phyloP scores from a whole-genome alignment of 2,113 vertebrate species.

The Sylvia atricapilla region DNA sequence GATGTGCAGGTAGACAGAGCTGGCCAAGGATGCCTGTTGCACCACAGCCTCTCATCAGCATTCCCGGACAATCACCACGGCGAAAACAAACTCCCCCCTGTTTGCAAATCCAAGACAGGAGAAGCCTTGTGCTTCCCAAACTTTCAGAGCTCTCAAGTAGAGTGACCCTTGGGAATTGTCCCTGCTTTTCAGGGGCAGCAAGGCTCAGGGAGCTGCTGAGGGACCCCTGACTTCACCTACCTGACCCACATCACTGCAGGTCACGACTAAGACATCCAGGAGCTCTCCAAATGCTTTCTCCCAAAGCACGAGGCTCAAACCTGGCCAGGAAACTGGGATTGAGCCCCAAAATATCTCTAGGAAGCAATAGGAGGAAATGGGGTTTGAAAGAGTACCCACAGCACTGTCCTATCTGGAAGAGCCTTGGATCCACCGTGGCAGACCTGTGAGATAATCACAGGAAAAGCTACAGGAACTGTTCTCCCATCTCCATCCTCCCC shows the following conservation, averaged over 20 bases:
- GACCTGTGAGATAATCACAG: neutral
- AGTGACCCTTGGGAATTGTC: neutral
- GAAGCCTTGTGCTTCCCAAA: rapidly evolving
- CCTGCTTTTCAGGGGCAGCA: neutral
- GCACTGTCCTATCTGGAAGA: neutral
- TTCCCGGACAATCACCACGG: neutral
- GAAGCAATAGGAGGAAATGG: neutral
- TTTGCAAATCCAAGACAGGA: neutral
- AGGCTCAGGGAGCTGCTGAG: neutral
- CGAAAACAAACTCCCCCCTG: neutral
- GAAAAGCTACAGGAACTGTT: neutral
- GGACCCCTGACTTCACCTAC: neutral
- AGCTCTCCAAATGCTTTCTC: neutral
- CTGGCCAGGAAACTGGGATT: neutral
- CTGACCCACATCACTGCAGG: neutral
- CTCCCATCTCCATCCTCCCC: neutral
- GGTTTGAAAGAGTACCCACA: rapidly evolving
- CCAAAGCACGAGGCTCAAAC: neutral
- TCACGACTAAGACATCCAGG: neutral
- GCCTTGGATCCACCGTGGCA: neutral
- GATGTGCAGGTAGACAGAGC: neutral
- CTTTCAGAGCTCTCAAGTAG: neutral
- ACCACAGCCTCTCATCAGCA: neutral
- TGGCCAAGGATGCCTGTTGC: neutral
- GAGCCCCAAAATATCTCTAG: neutral